Base-by-base conservation (phyloP, 1,140 invertebrate species). In the Hylaeus volcanicus region DNA sequence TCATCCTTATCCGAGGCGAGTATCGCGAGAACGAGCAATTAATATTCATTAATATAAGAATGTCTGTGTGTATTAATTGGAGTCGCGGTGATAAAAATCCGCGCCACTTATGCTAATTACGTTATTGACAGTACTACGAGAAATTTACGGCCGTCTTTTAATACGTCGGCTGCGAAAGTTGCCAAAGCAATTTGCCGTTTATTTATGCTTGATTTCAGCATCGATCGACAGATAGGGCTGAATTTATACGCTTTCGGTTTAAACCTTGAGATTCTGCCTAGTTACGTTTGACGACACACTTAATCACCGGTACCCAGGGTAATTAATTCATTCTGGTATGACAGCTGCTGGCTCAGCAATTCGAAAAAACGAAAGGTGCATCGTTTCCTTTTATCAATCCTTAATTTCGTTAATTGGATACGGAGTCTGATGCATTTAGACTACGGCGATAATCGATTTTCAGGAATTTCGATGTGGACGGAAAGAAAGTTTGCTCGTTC, bases 41-140 rank as follows among this genome's bases (percentile, higher is more conserved):
- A 85, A 84, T 79, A 74, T 68, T 75, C 61, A 69, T 81, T 74
- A 72, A 77, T 77, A 73, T 58, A 81, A 85, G 76, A 84, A 85
- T 77, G 9, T 11, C 71, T 66, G 37, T 68, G 56, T 14, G 61
- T 58, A 73, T 56, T 80, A 84, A 72, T 73, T 56, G 37, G 70
- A 12, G 53, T 64, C 37, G 65, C 66, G 43, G 48, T 75, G 68
- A 84, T 78, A 74, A 82, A 77, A 85, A 45, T 73, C 60, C 39
- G 37, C 55, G 55, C 65, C 77, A 43, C 70, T 72, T 79, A 69
- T 69, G 68, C 71, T 85, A 79, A 85, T 85, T 65, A 61, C 39
- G 12, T 83, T 78, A 84, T 84, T 85, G 82, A 85, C 82, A 68
- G 65, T 74, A 48, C 26, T 55, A 12, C 63, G 45, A 64, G 26